Conservation (phyloP, 1,140 invertebrate genomes). For the Ladona fulva region DNA sequence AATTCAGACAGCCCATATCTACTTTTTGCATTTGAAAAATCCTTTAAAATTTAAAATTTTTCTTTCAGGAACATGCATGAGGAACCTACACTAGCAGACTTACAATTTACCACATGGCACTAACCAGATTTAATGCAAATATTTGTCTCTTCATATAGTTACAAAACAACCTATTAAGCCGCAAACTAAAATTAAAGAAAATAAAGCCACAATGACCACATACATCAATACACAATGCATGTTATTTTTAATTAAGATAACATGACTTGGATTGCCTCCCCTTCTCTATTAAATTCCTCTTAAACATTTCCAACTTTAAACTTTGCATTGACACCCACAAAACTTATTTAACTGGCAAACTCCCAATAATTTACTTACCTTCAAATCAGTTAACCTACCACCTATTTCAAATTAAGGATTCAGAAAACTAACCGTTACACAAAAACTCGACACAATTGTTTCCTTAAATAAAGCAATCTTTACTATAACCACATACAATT, state of each 20-base stretch:
- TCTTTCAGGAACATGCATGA: not conserved
- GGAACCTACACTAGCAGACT: not conserved
- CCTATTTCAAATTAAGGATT: not conserved
- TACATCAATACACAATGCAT: not conserved
- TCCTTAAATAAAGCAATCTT: slow-evolving; percentile 7
- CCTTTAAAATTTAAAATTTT: too few relatives aligned
- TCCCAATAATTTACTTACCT: not conserved
- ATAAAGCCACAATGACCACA: not conserved
- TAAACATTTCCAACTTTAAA: not conserved
- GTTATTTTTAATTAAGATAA: not conserved
- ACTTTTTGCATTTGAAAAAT: too few relatives aligned
- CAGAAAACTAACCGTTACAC: not conserved
- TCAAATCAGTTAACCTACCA: not conserved
- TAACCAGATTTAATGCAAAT: not conserved
- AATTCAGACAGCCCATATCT: too few relatives aligned
- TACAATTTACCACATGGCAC: not conserved
- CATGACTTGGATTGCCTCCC: not conserved
- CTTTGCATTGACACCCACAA: not conserved
- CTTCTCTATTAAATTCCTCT: not conserved
- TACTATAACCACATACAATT: slow-evolving; percentile 4
- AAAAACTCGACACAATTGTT: not conserved
- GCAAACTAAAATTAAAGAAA: not conserved
- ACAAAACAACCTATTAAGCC: not conserved
- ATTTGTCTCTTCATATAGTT: not conserved
- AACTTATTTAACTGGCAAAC: not conserved